Evolutionary conservation across 2,888 invertebrate species (phyloP).

Genomic region (Rotaria socialis): DNA sequence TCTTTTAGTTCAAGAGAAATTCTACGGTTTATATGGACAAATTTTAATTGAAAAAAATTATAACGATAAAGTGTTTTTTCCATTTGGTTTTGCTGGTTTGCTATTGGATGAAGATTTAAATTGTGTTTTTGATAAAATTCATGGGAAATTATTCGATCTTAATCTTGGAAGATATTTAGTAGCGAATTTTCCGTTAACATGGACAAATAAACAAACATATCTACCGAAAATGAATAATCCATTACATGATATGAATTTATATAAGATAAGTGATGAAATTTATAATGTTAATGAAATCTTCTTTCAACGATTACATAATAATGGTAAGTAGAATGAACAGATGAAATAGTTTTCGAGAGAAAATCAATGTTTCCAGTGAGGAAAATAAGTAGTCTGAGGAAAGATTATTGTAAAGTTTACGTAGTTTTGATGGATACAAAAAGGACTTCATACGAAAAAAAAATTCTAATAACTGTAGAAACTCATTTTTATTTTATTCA

Average conservation of each 20-base stretch:
- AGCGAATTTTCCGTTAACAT: not conserved
- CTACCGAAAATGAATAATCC: not conserved
- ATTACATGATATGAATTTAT: not conserved
- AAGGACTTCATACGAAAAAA: too few species aligned
- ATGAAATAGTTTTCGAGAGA: too few species aligned
- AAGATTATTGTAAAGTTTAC: too few species aligned
- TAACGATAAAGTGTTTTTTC: not conserved
- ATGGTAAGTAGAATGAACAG: not conserved
- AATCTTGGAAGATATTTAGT: conserved; percentile 27
- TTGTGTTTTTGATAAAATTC: not conserved
- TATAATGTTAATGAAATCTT: not conserved
- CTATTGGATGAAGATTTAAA: not conserved
- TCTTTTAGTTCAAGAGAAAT: not conserved
- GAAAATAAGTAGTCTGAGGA: too few species aligned
- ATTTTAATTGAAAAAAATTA: conserved; percentile 2
- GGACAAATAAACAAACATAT: not conserved
- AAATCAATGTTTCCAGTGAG: too few species aligned
- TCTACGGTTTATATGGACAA: conserved; percentile 6
- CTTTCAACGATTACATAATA: not conserved
- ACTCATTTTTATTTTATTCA: too few species aligned
- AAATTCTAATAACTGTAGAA: too few species aligned
- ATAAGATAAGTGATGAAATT: not conserved
- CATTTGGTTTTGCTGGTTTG: not conserved
- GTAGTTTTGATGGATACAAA: too few species aligned
- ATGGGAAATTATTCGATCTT: not conserved